phyloP scores from a whole-genome alignment of 2,888 invertebrate genomes.

The Pristionchus maxplancki region DNA sequence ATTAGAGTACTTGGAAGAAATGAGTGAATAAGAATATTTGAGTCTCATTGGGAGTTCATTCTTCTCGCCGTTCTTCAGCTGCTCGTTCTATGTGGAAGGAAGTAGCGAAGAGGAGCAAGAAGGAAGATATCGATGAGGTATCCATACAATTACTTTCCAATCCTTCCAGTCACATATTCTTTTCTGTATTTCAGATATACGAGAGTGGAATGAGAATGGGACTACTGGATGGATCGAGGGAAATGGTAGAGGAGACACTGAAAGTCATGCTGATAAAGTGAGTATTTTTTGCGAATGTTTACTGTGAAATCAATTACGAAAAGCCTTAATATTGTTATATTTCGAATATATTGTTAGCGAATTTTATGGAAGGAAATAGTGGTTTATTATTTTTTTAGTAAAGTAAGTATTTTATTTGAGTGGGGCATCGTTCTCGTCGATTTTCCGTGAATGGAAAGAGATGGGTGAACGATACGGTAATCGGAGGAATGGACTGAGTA shows the following conservation, averaged over 20 bases:
- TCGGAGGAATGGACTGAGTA: background rate
- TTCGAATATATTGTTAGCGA: too few species aligned
- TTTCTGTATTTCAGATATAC: background rate
- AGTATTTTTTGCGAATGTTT: too few species aligned
- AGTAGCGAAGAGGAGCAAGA: background rate
- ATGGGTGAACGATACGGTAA: conserved; percentile 17
- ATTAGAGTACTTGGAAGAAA: background rate
- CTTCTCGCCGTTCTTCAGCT: background rate
- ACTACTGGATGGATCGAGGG: background rate
- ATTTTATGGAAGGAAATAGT: too few species aligned
- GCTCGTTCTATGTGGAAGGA: background rate
- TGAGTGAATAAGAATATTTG: background rate
- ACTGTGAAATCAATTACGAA: too few species aligned
- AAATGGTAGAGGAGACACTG: conserved; percentile 29
- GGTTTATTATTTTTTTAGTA: too few species aligned
- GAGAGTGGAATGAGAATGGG: conserved; percentile 5
- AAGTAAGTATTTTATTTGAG: background rate
- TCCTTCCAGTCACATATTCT: background rate
- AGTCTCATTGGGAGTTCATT: background rate
- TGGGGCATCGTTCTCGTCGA: background rate
- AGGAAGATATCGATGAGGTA: background rate
- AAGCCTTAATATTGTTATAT: too few species aligned
- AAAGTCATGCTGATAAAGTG: background rate
- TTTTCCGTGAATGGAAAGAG: background rate
- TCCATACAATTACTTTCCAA: background rate